phyloP scores from a whole-genome alignment of 1,140 invertebrate species.

The Proctacanthus coquilletti region DNA sequence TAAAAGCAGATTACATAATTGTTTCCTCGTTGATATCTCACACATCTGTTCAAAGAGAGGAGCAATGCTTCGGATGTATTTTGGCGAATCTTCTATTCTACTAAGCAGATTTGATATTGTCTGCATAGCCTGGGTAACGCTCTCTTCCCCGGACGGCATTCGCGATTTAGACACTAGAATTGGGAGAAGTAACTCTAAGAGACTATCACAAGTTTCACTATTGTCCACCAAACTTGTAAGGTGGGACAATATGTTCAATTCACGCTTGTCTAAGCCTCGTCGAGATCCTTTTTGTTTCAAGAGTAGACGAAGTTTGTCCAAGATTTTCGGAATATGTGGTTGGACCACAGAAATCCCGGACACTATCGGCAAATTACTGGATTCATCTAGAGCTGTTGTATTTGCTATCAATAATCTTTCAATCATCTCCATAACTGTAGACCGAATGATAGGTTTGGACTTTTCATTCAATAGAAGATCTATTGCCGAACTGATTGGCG shows the following conservation, averaged over 20 bases:
- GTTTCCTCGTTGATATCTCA: conserved; percentile 42
- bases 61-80: conserved; percentile 47
- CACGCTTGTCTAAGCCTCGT: conserved; percentile 42
- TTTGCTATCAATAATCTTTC: conserved; percentile 56
- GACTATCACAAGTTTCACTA: conserved; percentile 43
- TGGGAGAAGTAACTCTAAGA: conserved; percentile 57
- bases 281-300: conserved; percentile 15
- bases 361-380: conserved; percentile 16
- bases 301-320: conserved; percentile 41
- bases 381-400: conserved; percentile 36
- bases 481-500: conserved; percentile 48
- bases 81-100: conserved; percentile 44
- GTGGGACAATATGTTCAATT: conserved; percentile 64
- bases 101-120: conserved; percentile 59
- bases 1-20: conserved; percentile 40
- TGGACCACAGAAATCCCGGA: conserved; percentile 24
- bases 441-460: conserved; percentile 45
- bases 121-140: conserved; percentile 43
- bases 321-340: conserved; percentile 54
- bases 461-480: conserved; percentile 51
- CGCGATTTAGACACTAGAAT: conserved; percentile 46
- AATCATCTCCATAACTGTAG: conserved; percentile 59
- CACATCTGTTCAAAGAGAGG: conserved; percentile 47
- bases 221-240: conserved; percentile 57
- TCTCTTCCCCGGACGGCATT: conserved; percentile 36